Conservation (phyloP, 2,888 invertebrate species). For the Lasioglossum pauxillum region DNA sequence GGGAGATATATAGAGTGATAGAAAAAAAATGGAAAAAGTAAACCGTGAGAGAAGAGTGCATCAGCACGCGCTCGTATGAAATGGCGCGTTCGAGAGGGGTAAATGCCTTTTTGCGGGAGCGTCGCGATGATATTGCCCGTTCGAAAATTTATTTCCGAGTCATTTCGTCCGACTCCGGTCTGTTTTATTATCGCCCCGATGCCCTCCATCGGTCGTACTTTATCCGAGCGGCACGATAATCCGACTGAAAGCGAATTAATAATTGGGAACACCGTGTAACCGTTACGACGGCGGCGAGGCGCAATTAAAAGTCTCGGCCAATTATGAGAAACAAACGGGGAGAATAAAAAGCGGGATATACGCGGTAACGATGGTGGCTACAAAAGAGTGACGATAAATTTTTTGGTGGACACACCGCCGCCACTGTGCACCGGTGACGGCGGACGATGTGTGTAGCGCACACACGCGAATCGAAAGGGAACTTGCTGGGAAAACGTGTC, state of each 20-base stretch:
- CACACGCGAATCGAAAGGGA: not conserved
- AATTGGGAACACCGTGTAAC: slow-evolving; percentile 3
- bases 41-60: slow-evolving; percentile 43
- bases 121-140: slow-evolving; percentile 42
- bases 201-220: slow-evolving; percentile 6
- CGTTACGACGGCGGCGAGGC: not conserved
- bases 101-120: slow-evolving; percentile 37
- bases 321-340: not conserved
- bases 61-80: slow-evolving; percentile 43
- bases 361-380: not conserved
- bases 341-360: not conserved
- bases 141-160: slow-evolving; percentile 58
- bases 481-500: not conserved
- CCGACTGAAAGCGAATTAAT: slow-evolving; percentile 30
- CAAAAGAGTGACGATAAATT: not conserved
- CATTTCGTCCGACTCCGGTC: slow-evolving; percentile 23
- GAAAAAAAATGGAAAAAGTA: not conserved
- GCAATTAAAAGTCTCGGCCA: slow-evolving; percentile 36
- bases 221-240: not conserved
- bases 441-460: not conserved
- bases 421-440: not conserved
- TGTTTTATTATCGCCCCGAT: slow-evolving; percentile 37
- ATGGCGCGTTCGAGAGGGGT: slow-evolving; percentile 48
- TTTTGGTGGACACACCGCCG: not conserved
- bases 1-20: not conserved